Evolutionary conservation across 2,888 invertebrate genomes (phyloP), one percentile per base, ranked within the genome.

Genomic region (Xylota segnis): DNA sequence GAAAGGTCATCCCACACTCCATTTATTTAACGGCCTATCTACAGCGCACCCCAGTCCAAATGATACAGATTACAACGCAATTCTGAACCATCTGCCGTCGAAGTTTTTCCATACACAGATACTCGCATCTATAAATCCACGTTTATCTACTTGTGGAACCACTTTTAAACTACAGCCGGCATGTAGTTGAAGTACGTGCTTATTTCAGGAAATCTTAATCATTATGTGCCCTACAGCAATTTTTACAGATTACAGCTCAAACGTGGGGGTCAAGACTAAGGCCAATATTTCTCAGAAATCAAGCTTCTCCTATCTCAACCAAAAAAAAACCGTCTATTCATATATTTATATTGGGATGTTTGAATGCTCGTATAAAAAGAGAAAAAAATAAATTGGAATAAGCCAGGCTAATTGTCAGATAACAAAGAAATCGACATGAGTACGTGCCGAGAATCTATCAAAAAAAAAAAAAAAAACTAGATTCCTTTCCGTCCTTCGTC

Each of bases 401-500:
- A 63, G 54, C 23, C 18, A 54, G 18, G 43, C 63, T 63, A 63
- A 63, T 63, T 63, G 54, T 34, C 63, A 54, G 63, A 65, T 74
- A 54, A 63, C 63, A 74, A 74, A 50, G 27, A 45, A 65, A 74
- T 43, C 45, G 54, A 54, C 63, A 56, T 18, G 43, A 74, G 40
- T 74, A 74, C 72, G 61, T 74, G 72, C 72, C 29, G 29, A 50
- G 72, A 74, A 61, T 74, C 52, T 63, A 61, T 72, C 66, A 61
- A 32, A 43, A 16, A 18, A 7, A 58, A 18, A 37, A 9, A 66
- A 9, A 52, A 40, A 54, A 54, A 54, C 4, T 5, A 16, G 6
- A 12, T 68, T 16, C 54, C 4, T 16, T 16, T 54, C 16, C 23
- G 10, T 45, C 14, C n/a, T 45, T 45, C 10, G 43, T 54, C 27